Conservation (phyloP, 2,888 invertebrate genomes). For the Catocala nupta region DNA sequence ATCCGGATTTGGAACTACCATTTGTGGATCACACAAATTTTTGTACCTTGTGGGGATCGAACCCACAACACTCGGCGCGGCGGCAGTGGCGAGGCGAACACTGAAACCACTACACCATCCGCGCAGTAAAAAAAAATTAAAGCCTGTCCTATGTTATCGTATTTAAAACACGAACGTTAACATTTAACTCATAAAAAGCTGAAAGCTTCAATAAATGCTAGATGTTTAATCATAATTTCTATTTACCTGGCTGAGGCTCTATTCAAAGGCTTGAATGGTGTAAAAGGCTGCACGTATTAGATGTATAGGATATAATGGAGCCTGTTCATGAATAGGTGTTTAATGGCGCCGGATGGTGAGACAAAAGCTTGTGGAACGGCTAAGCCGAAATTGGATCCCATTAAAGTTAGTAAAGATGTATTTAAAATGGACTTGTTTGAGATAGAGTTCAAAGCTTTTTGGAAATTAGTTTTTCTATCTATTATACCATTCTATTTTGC, state of each 20-base stretch:
- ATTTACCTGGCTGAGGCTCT: slow-evolving; percentile 21
- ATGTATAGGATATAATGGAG: slow-evolving; percentile 11
- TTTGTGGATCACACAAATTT: too few relatives aligned
- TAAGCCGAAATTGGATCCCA: slow-evolving; percentile 5
- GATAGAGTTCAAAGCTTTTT: not conserved
- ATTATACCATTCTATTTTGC: too few relatives aligned
- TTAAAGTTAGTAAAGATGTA: slow-evolving; percentile 10
- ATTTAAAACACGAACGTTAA: too few relatives aligned
- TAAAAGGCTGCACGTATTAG: slow-evolving; percentile 14
- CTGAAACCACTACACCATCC: too few relatives aligned
- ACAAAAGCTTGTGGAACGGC: slow-evolving; percentile 17
- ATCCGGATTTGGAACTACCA: too few relatives aligned
- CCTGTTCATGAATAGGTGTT: slow-evolving; percentile 22
- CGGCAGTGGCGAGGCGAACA: too few relatives aligned
- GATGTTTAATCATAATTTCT: slow-evolving; percentile 41
- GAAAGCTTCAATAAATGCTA: slow-evolving; percentile 22
- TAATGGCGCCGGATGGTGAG: slow-evolving; percentile 22
- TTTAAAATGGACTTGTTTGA: not conserved
- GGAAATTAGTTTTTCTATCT: too few relatives aligned
- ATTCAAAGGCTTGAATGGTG: slow-evolving; percentile 30
- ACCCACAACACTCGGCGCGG: too few relatives aligned
- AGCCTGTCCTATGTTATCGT: too few relatives aligned
- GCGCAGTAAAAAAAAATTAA: too few relatives aligned
- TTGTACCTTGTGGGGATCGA: too few relatives aligned
- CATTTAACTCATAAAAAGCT: slow-evolving; percentile 5